A percentile compares a stretch with the other conserved stretches of the same genome.
Evolutionary conservation across 2,888 invertebrate genomes (phyloP).

Genomic region (Uloborus plumipes): DNA sequence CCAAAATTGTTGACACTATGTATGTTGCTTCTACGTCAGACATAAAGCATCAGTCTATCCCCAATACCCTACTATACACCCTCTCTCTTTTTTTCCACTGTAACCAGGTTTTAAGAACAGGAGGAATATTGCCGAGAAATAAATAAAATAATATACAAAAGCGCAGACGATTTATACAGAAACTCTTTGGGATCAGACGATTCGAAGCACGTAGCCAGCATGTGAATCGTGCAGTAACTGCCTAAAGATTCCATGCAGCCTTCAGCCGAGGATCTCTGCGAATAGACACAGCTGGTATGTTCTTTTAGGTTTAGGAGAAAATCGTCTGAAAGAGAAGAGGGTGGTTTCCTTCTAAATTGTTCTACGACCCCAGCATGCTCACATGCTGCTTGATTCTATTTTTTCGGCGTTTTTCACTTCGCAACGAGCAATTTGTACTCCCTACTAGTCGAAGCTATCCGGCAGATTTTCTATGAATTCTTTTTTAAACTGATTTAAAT

Average conservation of each 20-base stretch:
- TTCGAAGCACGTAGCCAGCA: constrained; percentile 52
- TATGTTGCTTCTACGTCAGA: constrained; percentile 29
- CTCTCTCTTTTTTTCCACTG: constrained; percentile 8
- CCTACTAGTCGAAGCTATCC: constrained; percentile 31
- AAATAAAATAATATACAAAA: constrained; percentile 63
- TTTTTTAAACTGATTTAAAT: constrained; percentile 46
- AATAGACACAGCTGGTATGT: constrained; percentile 63
- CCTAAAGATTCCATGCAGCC: constrained; percentile 41
- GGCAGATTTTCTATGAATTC: constrained; percentile 43
- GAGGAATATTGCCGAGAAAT: constrained; percentile 46
- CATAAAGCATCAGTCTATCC: constrained; percentile 33
- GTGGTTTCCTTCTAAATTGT: constrained; percentile 55
- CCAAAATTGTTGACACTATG: constrained; percentile 58
- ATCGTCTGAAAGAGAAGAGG: constrained; percentile 46
- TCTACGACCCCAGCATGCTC: constrained; percentile 17
- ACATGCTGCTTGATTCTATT: background rate
- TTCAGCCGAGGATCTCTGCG: constrained; percentile 37
- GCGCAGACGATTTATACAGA: constrained; percentile 59
- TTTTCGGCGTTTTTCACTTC: constrained; percentile 15
- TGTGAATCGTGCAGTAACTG: constrained; percentile 53
- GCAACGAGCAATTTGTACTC: constrained; percentile 43
- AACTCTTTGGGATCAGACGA: constrained; percentile 47
- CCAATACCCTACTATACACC: constrained; percentile 6
- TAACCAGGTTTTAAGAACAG: constrained; percentile 42
- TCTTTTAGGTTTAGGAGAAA: constrained; percentile 57